Evolutionary conservation across 92 coral and sea anemone species (phyloP), one percentile per base, ranked within the genome.

Genomic region (Ricordea florida): DNA sequence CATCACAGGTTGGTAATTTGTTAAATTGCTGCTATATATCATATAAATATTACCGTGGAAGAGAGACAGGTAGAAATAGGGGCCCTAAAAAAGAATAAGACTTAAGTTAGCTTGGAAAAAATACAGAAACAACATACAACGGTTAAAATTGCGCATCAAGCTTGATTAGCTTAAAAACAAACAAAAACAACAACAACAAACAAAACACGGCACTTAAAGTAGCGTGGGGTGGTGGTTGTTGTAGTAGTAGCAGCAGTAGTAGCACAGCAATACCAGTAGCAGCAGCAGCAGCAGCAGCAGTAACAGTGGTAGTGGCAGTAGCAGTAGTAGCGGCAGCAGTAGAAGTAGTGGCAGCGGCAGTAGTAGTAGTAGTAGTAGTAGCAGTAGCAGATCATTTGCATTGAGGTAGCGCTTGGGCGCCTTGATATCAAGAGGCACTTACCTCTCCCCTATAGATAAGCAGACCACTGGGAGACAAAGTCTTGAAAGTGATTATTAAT

Each of bases 21-120:
- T 72, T 68, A 68, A 70, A 49, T 72, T 83, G 10, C 58, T 36
- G 66, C 78, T 66, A 58, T 80, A 72, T 7, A 88, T 76, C 62
- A 92, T 41, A 46, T 60, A 96, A 44, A 96, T 62, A 62, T 96
- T 96, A 23, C 97, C 99, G 37, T 96, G 99, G 72, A 96, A 88
- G 17, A 96, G 76, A 4, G 96, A 96, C 40, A 96, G 46, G 28
- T 88, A 96, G 82, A 96, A 88, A 73, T 60, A 73, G 49, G 84
- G 65, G 4, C 78, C 80, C 99, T 96, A 69, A 27, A 79, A 76
- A 40, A 38, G 37, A 1, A 21, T 40, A 2, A 22, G 1, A 0
- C 31, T 11, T 20, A 4, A 6, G 8, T 10, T 26, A 1, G 10
- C 5, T 65, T 8, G 25, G 5, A 10, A 26, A 8, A 25, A n/a